These are phyloP conservation scores for Euleptes europaea DNA, from an alignment of 2,113 vertebrate genomes.

Conservation along the genomic window DNA sequence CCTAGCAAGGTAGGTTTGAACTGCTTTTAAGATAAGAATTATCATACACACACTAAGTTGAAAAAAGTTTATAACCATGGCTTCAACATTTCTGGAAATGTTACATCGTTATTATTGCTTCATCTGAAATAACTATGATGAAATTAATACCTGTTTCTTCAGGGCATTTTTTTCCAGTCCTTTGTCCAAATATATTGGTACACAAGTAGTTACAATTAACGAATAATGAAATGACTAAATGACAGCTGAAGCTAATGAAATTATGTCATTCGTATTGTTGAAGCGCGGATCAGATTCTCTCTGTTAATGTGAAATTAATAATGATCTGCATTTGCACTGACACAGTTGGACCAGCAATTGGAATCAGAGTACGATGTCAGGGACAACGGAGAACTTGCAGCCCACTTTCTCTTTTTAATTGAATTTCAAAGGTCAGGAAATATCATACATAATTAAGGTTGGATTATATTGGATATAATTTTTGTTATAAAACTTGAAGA, in stretches of 20 bases:
- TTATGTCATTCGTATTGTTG: conserved; percentile 1
- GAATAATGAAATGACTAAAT: conserved; percentile 25
- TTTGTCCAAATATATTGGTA: conserved; percentile 1
- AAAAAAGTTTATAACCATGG: not conserved
- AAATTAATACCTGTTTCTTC: not conserved
- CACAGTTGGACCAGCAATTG: not conserved
- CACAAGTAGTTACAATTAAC: not conserved
- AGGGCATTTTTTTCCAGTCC: not conserved
- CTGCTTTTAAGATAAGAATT: not conserved
- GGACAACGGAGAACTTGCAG: conserved; percentile 8
- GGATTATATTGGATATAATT: conserved; percentile 33
- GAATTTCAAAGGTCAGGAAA: conserved; percentile 36
- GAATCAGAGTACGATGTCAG: not conserved
- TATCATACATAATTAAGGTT: conserved; percentile 32
- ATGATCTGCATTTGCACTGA: conserved; percentile 8
- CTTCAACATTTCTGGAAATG: not conserved
- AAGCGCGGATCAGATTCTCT: not conserved
- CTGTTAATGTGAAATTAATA: conserved; percentile 28
- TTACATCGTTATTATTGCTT: not conserved
- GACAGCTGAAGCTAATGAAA: conserved; percentile 38
- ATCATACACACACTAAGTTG: not conserved
- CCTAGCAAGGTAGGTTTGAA: not conserved
- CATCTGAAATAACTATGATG: not conserved
- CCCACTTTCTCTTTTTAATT: conserved; percentile 25
- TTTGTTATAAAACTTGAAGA: conserved; percentile 22